A percentile compares a stretch with the other conserved stretches of the same genome.
phyloP scores from a whole-genome alignment of 2,888 invertebrate genomes.

The Polydrusus tereticollis region DNA sequence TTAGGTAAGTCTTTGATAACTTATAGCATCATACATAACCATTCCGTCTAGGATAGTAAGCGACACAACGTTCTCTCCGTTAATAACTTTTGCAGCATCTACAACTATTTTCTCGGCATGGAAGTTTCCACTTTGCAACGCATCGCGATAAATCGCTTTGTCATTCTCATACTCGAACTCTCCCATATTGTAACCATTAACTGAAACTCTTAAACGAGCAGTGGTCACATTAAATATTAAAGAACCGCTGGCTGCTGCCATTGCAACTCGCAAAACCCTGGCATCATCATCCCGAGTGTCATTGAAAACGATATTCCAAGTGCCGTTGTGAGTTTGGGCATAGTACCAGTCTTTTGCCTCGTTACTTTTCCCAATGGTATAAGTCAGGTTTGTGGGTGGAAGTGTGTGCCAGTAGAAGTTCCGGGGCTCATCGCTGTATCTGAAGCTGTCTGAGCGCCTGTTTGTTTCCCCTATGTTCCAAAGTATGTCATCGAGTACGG shows the following conservation, averaged over 20 bases:
- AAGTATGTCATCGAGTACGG: conserved; percentile 21
- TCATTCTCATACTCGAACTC: conserved; percentile 31
- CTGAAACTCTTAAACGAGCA: neutral
- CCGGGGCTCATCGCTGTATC: conserved; percentile 30
- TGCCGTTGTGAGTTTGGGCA: conserved; percentile 32
- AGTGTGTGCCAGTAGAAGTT: conserved; percentile 41
- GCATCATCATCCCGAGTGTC: neutral
- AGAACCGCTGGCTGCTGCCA: conserved; percentile 30
- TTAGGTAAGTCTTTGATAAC: conserved; percentile 21
- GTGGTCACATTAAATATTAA: conserved; percentile 19
- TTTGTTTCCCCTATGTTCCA: conserved; percentile 40
- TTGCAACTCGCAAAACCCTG: conserved; percentile 13
- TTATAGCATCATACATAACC: conserved; percentile 36
- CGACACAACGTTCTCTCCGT: conserved; percentile 22
- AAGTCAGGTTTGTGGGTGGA: conserved; percentile 29
- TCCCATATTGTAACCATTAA: conserved; percentile 14
- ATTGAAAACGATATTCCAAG: conserved; percentile 30
- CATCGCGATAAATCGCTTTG: conserved; percentile 20
- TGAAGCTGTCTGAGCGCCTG: conserved; percentile 18
- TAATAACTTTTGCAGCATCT: conserved; percentile 16
- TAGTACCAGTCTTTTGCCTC: conserved; percentile 31
- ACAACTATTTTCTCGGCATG: conserved; percentile 12
- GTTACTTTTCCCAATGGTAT: conserved; percentile 16
- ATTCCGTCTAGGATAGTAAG: conserved; percentile 17
- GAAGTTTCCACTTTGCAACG: conserved; percentile 31